These are phyloP conservation scores for Ridgeia piscesae DNA, from an alignment of 1,140 invertebrate species.

Conservation along the genomic window DNA sequence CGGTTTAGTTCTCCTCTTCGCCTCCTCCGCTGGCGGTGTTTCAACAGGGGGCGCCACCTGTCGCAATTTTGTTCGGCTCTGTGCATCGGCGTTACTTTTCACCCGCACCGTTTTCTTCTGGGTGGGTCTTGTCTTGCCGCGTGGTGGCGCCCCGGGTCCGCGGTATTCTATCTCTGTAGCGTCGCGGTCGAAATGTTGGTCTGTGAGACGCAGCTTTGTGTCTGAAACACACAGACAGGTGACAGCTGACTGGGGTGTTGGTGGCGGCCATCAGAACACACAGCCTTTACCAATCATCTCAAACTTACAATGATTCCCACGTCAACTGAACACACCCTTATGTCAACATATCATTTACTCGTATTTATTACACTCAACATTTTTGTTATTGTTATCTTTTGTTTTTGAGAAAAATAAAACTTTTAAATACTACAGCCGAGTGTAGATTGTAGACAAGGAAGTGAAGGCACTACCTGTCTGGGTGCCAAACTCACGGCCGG, in stretches of 20 bases:
- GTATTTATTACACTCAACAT: background rate
- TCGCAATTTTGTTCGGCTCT: slow-evolving; percentile 21
- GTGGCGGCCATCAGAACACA: background rate
- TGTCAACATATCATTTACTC: too few relatives aligned
- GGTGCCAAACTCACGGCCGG: slow-evolving; percentile 49
- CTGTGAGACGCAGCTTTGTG: background rate
- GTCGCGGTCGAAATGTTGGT: slow-evolving; percentile 19
- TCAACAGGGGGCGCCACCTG: slow-evolving; percentile 27
- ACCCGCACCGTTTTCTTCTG: slow-evolving; percentile 36
- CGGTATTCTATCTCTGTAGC: slow-evolving; percentile 27
- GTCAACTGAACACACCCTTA: too few relatives aligned
- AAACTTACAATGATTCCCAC: too few relatives aligned
- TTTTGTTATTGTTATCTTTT: background rate
- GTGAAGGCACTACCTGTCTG: slow-evolving; percentile 43
- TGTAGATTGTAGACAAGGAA: background rate
- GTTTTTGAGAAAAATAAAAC: too few relatives aligned
- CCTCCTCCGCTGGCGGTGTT: slow-evolving; percentile 33
- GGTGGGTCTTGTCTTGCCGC: slow-evolving; percentile 11
- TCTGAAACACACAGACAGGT: background rate
- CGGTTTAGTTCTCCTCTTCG: slow-evolving; percentile 44
- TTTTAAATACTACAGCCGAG: too few relatives aligned
- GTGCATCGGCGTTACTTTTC: slow-evolving; percentile 37
- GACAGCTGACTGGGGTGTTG: background rate
- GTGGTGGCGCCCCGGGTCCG: background rate
- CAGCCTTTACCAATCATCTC: background rate